Evolutionary conservation across 2,888 invertebrate species (phyloP).

Genomic region (Coremacera marginata): DNA sequence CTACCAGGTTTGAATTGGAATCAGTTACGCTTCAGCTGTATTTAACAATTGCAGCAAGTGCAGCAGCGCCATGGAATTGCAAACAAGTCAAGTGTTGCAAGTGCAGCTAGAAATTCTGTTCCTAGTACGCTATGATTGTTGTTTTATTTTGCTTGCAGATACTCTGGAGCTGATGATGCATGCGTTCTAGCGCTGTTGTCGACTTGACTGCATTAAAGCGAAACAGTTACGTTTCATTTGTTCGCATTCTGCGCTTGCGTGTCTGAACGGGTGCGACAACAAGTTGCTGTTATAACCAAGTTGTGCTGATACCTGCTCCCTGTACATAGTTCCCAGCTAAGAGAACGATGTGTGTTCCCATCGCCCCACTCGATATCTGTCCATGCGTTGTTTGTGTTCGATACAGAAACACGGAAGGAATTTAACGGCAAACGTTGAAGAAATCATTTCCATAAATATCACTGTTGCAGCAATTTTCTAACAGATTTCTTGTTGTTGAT

Average conservation of each 20-base stretch:
- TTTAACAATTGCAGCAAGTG: neutral
- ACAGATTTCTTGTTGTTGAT: no score
- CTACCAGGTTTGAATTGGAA: neutral
- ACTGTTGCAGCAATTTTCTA: no score
- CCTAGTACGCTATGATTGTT: neutral
- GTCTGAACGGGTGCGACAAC: conserved; percentile 13
- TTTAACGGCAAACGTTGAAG: no score
- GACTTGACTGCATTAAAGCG: conserved; percentile 53
- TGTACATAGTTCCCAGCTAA: no score
- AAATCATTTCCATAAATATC: no score
- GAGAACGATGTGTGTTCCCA: no score
- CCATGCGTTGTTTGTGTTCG: neutral
- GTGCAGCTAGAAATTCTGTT: neutral
- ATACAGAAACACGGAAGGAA: neutral
- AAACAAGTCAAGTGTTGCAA: conserved; percentile 20
- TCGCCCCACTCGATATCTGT: no score
- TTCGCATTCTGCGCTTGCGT: conserved; percentile 8
- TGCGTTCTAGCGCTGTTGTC: conserved; percentile 11
- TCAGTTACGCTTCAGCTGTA: conserved; percentile 10
- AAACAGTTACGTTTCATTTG: conserved; percentile 65
- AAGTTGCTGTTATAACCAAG: conserved; percentile 5
- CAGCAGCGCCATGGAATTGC: neutral
- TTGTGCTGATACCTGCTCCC: neutral
- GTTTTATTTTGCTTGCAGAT: neutral
- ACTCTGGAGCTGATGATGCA: neutral